phyloP scores from a whole-genome alignment of 2,113 vertebrate species.

The Martes martes region DNA sequence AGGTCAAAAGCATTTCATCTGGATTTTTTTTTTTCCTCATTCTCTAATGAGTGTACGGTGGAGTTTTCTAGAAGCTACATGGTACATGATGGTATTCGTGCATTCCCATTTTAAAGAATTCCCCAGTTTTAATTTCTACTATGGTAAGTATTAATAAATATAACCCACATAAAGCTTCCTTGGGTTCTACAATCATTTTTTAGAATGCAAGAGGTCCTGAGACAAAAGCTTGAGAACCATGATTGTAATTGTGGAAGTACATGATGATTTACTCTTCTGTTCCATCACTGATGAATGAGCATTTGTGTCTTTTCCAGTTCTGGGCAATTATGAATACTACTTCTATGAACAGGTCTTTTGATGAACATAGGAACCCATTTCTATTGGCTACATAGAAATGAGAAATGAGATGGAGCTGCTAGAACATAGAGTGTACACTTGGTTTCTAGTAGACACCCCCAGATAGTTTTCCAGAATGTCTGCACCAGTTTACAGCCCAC shows the following conservation, averaged over 20 bases:
- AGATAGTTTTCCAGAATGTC: background rate
- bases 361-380: background rate
- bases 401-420: background rate
- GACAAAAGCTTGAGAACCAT: background rate
- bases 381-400: background rate
- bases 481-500: background rate
- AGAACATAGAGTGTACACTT: background rate
- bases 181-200: background rate
- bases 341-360: background rate
- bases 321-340: background rate
- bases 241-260: background rate
- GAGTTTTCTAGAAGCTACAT: background rate
- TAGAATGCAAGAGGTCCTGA: background rate
- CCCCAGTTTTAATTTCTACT: background rate
- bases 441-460: background rate
- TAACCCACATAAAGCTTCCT: background rate
- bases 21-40: too few relatives aligned
- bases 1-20: background rate
- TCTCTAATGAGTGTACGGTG: background rate
- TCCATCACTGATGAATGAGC: background rate
- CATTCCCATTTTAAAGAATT: background rate
- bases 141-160: background rate
- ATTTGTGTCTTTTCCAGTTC: background rate
- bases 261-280: background rate
- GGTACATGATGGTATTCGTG: background rate